Conservation (phyloP, 2,797 vertebrate genomes). For the Parauchenoglanis punctatus region DNA sequence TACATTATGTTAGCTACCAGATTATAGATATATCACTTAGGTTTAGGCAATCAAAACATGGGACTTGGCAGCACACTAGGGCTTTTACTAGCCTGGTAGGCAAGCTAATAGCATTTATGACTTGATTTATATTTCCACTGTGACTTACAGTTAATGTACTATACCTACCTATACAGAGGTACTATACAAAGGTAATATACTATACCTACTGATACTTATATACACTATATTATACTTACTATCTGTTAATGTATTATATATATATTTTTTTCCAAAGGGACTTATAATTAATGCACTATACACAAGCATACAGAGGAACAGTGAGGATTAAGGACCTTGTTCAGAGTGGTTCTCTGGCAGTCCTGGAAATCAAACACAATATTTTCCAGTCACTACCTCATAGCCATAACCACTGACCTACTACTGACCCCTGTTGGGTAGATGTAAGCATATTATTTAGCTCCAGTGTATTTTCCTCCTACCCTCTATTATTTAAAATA, state of each 20-base stretch:
- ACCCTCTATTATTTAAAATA: background rate
- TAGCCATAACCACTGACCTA: background rate
- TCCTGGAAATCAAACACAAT: background rate
- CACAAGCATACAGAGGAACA: background rate
- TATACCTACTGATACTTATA: no score
- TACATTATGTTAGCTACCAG: background rate
- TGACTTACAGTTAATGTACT: no score
- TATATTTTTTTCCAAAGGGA: background rate
- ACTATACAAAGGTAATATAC: no score
- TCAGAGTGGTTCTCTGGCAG: background rate
- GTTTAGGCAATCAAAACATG: background rate
- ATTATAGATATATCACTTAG: background rate
- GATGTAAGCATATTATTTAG: slow-evolving; percentile 10
- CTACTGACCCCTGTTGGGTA: background rate
- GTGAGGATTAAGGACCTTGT: background rate
- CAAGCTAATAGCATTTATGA: background rate
- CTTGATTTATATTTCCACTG: background rate
- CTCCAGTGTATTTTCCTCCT: background rate
- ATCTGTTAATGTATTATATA: no score
- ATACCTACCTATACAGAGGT: no score
- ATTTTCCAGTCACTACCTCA: background rate
- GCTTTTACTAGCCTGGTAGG: background rate
- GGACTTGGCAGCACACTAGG: background rate
- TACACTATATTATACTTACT: no score
- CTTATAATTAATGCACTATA: background rate